Conservation (phyloP, 2,797 vertebrate species). For the Pampus argenteus region DNA sequence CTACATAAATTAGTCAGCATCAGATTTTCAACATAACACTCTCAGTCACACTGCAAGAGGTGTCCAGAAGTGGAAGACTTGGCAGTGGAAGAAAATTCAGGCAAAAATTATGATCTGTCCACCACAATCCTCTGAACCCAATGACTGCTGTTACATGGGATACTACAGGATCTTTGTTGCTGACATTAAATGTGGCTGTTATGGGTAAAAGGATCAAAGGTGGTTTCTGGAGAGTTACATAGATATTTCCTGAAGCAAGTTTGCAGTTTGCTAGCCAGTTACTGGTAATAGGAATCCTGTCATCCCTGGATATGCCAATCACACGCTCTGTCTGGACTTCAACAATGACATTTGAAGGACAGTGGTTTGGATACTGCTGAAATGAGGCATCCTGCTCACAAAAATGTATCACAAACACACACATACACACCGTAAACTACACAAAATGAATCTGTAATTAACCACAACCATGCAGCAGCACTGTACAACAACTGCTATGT, state of each 20-base stretch:
- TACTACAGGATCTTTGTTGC: background rate
- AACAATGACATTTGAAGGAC: slow-evolving; percentile 56
- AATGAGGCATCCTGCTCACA: slow-evolving; percentile 44
- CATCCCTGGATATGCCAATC: slow-evolving; percentile 24
- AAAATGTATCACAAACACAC: slow-evolving; percentile 13
- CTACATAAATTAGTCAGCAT: background rate
- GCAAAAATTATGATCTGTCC: background rate
- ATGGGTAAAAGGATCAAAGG: background rate
- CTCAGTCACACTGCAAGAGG: background rate
- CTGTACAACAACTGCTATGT: slow-evolving; percentile 66
- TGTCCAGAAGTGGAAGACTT: background rate
- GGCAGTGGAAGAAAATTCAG: background rate
- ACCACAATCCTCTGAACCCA: background rate
- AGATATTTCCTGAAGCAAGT: background rate
- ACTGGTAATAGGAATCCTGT: background rate
- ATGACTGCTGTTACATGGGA: background rate
- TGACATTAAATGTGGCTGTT: background rate
- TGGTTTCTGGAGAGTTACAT: background rate
- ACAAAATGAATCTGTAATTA: slow-evolving; percentile 75
- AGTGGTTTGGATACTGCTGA: slow-evolving; percentile 39
- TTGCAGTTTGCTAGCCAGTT: background rate
- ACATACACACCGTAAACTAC: slow-evolving; percentile 49
- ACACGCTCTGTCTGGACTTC: slow-evolving; percentile 32
- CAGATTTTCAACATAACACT: background rate
- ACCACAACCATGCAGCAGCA: slow-evolving; percentile 62